These are phyloP conservation scores for Cygnus atratus DNA, from an alignment of 2,113 vertebrate species.

Conservation along the genomic window DNA sequence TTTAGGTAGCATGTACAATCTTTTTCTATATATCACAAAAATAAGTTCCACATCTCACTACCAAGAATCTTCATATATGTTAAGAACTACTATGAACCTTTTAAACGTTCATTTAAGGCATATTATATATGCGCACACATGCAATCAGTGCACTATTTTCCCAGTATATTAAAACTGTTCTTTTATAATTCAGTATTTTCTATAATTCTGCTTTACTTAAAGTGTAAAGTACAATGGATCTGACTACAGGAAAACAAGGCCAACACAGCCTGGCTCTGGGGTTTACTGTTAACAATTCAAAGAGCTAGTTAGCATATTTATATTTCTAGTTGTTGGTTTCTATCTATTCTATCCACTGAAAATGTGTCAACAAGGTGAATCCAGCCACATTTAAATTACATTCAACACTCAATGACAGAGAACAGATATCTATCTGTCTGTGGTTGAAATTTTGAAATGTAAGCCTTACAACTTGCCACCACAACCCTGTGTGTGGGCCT, in stretches of 20 bases:
- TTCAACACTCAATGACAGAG: neutral
- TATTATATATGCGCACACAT: neutral
- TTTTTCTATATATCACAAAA: neutral
- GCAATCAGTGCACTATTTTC: neutral
- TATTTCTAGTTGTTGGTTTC: neutral
- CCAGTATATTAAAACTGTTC: neutral
- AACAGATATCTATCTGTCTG: neutral
- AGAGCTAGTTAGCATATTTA: neutral
- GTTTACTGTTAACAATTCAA: neutral
- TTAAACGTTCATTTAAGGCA: neutral
- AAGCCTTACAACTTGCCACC: neutral
- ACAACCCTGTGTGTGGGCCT: neutral
- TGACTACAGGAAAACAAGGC: neutral
- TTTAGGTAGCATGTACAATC: neutral
- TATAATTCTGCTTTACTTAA: neutral
- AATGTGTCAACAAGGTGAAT: conserved; percentile 38
- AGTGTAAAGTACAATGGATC: neutral
- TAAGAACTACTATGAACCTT: neutral
- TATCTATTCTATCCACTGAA: neutral
- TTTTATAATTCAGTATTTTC: neutral
- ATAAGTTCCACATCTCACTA: neutral
- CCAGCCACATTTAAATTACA: neutral
- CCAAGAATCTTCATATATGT: fast-evolving
- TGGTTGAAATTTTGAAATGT: neutral
- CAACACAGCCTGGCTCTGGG: neutral